A percentile compares a stretch with the other conserved stretches of the same genome.
These are phyloP conservation scores for Hofmannophila pseudospretella DNA, from an alignment of 2,888 invertebrate genomes.

Conservation along the genomic window DNA sequence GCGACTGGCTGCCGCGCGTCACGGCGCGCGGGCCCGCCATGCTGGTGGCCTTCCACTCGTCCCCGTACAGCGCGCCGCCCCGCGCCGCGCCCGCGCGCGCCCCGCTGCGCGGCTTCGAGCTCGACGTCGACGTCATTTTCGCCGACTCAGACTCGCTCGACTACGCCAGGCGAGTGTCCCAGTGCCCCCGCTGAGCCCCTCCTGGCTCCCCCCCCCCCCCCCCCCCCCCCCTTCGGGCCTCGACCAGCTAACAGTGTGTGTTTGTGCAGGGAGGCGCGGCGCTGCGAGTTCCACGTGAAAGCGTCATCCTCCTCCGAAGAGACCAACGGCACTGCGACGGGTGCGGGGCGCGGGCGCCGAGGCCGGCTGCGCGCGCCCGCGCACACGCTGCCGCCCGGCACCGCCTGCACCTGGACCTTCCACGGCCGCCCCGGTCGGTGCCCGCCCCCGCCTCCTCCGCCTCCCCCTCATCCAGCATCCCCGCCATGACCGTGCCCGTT, in stretches of 20 bases:
- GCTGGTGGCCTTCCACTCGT: constrained; percentile 92
- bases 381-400: constrained; percentile 90
- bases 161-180: constrained; percentile 78
- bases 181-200: constrained; percentile 10
- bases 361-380: constrained; percentile 87
- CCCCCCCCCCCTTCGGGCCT: too few species aligned
- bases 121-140: constrained; percentile 90
- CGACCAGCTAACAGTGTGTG: not conserved
- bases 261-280: constrained; percentile 61
- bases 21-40: constrained; percentile 85
- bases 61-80: constrained; percentile 88
- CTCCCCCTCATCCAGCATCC: not conserved
- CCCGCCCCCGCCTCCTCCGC: not conserved
- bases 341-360: constrained; percentile 78
- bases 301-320: constrained; percentile 83
- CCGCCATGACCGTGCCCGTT: not conserved
- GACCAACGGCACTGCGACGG: constrained; percentile 43
- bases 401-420: constrained; percentile 92
- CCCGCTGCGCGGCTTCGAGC: constrained; percentile 88
- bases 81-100: constrained; percentile 82
- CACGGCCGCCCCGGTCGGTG: constrained; percentile 81
- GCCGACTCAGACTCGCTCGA: constrained; percentile 92
- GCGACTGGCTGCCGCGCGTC: constrained; percentile 89
- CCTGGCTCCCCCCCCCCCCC: not conserved
- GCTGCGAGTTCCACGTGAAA: constrained; percentile 87